Percentiles rank a stretch among this genome's conserved stretches.
These are phyloP conservation scores for Lathronympha strigana DNA, from an alignment of 2,888 invertebrate species.

Conservation along the genomic window DNA sequence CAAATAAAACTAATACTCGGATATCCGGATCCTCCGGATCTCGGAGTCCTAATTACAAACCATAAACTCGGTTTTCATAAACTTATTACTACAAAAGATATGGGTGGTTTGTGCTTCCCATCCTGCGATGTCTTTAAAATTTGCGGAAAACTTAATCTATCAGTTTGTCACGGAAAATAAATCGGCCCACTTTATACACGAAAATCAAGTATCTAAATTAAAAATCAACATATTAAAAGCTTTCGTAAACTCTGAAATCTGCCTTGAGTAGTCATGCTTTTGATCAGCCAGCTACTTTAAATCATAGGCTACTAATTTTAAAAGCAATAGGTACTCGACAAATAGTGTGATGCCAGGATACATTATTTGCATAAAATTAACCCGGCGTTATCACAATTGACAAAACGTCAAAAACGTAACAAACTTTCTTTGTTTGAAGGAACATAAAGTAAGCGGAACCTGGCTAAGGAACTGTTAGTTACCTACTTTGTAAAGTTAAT, in stretches of 20 bases:
- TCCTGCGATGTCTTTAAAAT: neutral
- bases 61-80: neutral
- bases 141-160: neutral
- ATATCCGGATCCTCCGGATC: too few species aligned
- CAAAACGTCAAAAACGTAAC: conserved; percentile 31
- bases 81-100: neutral
- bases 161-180: neutral
- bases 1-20: too few species aligned
- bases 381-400: conserved; percentile 21
- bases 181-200: neutral
- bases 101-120: neutral
- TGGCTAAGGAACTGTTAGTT: too few species aligned
- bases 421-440: conserved; percentile 33
- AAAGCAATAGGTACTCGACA: conserved; percentile 38
- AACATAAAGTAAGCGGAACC: too few species aligned
- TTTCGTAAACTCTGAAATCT: neutral
- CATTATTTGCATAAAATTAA: conserved; percentile 35
- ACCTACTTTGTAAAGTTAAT: too few species aligned
- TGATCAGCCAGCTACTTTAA: neutral
- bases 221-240: neutral
- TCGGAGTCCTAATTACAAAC: neutral
- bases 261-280: neutral
- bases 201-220: neutral
- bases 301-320: conserved; percentile 23
- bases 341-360: conserved; percentile 33